Evolutionary conservation across 1,140 invertebrate species (phyloP).

Genomic region (Maconellicoccus hirsutus): DNA sequence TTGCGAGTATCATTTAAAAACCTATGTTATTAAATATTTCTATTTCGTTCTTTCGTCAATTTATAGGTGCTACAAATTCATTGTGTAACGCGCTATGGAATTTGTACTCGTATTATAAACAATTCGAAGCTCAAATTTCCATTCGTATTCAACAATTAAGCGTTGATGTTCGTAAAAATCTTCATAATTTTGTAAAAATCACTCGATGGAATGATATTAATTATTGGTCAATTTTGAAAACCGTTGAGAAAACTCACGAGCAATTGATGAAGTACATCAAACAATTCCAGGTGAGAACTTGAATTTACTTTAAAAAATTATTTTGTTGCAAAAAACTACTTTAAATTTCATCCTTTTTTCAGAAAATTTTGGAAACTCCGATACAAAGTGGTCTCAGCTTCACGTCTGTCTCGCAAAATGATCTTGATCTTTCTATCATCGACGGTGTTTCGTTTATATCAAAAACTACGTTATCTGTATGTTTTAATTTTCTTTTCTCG

Average conservation of each 20-base stretch:
- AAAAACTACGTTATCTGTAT: not conserved
- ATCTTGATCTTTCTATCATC: not conserved
- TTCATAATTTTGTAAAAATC: slow-evolving; percentile 90
- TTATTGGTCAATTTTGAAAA: slow-evolving; percentile 84
- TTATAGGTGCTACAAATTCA: slow-evolving; percentile 36
- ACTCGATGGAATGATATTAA: slow-evolving; percentile 86
- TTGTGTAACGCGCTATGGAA: slow-evolving; percentile 69
- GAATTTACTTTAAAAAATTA: not conserved
- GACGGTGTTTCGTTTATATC: not conserved
- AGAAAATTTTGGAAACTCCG: slow-evolving; percentile 43
- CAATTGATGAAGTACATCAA: slow-evolving; percentile 76
- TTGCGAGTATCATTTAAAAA: not conserved
- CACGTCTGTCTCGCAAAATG: not conserved
- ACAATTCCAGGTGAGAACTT: slow-evolving; percentile 48
- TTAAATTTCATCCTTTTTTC: slow-evolving; percentile 25
- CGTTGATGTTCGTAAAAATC: slow-evolving; percentile 75
- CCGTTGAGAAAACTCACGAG: slow-evolving; percentile 74
- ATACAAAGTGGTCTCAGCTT: slow-evolving; percentile 33
- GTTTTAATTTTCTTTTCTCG: not conserved
- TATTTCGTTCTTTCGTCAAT: slow-evolving; percentile 22
- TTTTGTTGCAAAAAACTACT: not conserved
- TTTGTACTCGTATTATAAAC: slow-evolving; percentile 69
- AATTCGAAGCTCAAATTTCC: slow-evolving; percentile 55
- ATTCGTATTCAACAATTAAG: slow-evolving; percentile 51
- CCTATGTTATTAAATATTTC: not conserved